Evolutionary conservation across 2,113 vertebrate genomes (phyloP).

Genomic region (Tinamus guttatus): DNA sequence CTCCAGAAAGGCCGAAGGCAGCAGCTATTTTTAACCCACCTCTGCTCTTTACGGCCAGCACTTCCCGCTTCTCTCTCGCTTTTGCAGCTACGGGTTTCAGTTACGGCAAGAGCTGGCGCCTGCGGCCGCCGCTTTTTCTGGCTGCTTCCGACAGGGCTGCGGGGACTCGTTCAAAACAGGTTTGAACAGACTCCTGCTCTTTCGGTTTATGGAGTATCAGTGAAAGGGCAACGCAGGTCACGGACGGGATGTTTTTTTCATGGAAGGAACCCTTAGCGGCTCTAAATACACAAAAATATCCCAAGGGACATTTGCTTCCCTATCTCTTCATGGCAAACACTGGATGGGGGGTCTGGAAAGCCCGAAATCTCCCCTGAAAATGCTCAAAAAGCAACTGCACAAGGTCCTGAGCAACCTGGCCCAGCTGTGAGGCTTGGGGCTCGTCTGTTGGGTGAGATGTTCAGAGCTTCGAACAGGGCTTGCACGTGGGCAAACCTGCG

Average conservation of each 20-base stretch:
- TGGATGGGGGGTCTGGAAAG: too few species aligned
- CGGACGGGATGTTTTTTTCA: too few species aligned
- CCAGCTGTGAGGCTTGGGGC: background rate
- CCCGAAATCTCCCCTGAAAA: background rate
- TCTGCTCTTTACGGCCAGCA: background rate
- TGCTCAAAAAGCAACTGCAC: background rate
- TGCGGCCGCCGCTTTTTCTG: background rate
- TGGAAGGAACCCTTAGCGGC: too few species aligned
- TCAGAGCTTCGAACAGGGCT: background rate
- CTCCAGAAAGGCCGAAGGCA: background rate
- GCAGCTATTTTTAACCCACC: background rate
- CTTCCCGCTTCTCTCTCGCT: background rate
- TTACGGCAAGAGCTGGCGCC: background rate
- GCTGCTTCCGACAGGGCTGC: background rate
- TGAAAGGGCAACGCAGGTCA: background rate
- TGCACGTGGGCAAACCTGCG: background rate
- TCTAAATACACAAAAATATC: background rate
- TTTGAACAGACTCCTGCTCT: background rate
- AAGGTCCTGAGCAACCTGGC: rapidly evolving
- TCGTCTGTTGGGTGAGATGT: background rate
- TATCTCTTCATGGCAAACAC: background rate
- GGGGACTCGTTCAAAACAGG: background rate
- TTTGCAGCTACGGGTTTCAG: background rate
- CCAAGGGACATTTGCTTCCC: background rate
- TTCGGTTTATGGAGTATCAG: background rate